These are phyloP conservation scores for Mechanitis mazaeus DNA, from an alignment of 2,888 invertebrate genomes.

Conservation along the genomic window DNA sequence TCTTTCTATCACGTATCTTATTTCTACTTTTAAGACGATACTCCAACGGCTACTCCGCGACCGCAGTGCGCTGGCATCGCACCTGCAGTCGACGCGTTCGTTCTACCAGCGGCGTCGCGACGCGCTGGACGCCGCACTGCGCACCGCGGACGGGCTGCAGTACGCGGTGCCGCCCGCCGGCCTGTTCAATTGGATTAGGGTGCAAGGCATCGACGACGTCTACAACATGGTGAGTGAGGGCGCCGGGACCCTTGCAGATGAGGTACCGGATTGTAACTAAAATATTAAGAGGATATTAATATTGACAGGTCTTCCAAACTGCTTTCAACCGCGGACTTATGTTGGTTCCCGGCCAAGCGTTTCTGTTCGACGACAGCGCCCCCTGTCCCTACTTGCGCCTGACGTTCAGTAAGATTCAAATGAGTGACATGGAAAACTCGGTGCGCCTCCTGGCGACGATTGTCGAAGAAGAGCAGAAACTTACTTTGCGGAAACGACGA, in stretches of 20 bases:
- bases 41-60: constrained; percentile 40
- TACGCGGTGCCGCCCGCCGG: constrained; percentile 83
- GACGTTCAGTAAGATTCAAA: constrained; percentile 81
- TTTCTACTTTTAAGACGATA: constrained; percentile 41
- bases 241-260: too few relatives aligned
- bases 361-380: constrained; percentile 77
- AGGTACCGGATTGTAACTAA: background rate
- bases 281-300: background rate
- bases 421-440: constrained; percentile 80
- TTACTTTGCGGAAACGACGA: constrained; percentile 34
- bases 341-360: constrained; percentile 85
- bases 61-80: constrained; percentile 75
- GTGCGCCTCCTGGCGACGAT: constrained; percentile 76
- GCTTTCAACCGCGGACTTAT: constrained; percentile 82
- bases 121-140: constrained; percentile 75
- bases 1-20: background rate
- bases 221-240: constrained; percentile 79
- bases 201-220: constrained; percentile 81
- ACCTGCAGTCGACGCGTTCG: constrained; percentile 74
- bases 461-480: constrained; percentile 76
- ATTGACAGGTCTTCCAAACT: constrained; percentile 62
- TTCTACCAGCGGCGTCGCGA: constrained; percentile 81
- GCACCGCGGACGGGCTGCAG: constrained; percentile 76
- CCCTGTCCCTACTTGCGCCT: constrained; percentile 82
- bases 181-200: constrained; percentile 87